Conservation (phyloP, 2,113 vertebrate species). For the Microcebus lehilahytsara region DNA sequence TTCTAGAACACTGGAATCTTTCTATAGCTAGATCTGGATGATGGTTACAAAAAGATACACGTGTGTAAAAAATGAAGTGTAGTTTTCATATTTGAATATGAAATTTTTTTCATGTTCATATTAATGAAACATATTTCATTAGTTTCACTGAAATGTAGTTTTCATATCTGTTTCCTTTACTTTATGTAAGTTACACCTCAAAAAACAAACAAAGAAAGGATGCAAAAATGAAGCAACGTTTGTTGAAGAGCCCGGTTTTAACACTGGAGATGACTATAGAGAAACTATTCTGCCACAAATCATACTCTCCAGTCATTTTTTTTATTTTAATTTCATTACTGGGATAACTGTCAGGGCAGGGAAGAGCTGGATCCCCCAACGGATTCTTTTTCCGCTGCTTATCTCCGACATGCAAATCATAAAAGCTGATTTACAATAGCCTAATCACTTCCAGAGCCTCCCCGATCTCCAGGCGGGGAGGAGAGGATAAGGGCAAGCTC, state of each 20-base stretch:
- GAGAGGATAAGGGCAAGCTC: neutral
- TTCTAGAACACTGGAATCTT: neutral
- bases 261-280: neutral
- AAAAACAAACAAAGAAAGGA: neutral
- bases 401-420: neutral
- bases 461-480: neutral
- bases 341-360: neutral
- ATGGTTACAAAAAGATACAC: neutral
- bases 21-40: neutral
- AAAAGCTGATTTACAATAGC: constrained; percentile 43
- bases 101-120: no score
- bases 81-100: no score
- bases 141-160: neutral
- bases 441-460: constrained; percentile 50
- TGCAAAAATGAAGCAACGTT: constrained; percentile 2
- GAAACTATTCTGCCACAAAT: neutral
- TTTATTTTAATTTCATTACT: neutral
- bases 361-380: neutral
- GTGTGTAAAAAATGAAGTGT: neutral
- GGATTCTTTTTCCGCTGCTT: neutral
- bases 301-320: neutral
- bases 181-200: neutral
- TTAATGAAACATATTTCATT: no score
- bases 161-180: neutral
- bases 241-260: neutral